Conservation (phyloP, 1,140 invertebrate species). For the Lepidurus couesii region DNA sequence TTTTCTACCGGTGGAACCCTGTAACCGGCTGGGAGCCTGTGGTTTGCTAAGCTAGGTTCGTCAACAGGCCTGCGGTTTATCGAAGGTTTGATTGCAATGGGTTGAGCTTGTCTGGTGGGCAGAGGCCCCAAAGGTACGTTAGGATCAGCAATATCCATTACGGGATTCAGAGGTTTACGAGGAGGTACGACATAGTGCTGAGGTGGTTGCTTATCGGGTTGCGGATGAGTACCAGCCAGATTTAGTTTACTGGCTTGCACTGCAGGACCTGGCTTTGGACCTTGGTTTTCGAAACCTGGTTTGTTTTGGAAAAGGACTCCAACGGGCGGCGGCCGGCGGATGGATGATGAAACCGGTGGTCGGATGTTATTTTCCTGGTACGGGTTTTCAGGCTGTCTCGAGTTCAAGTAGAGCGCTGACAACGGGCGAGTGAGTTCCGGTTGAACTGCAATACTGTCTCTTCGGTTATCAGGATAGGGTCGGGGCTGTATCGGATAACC, state of each 20-base stretch:
- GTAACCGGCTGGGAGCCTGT: slow-evolving; percentile 8
- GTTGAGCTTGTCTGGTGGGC: neutral
- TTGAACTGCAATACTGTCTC: neutral
- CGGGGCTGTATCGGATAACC: neutral
- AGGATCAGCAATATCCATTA: slow-evolving; percentile 22
- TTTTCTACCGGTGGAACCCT: slow-evolving; percentile 19
- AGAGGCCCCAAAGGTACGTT: neutral
- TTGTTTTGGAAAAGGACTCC: neutral
- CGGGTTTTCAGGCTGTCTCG: neutral
- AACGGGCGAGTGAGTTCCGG: neutral
- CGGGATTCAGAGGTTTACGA: slow-evolving; percentile 28
- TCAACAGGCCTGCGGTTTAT: slow-evolving; percentile 20
- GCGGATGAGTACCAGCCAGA: neutral
- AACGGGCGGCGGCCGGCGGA: neutral
- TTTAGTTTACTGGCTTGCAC: neutral
- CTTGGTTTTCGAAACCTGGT: neutral
- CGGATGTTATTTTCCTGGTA: neutral
- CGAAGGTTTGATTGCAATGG: neutral
- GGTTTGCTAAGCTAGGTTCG: neutral
- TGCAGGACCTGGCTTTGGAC: neutral
- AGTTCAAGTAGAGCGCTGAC: neutral
- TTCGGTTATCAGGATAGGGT: neutral
- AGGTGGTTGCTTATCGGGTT: neutral
- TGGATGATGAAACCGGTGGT: neutral
- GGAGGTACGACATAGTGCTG: slow-evolving; percentile 25